Conservation (phyloP, 2,888 invertebrate genomes). For the Alcis repandata region DNA sequence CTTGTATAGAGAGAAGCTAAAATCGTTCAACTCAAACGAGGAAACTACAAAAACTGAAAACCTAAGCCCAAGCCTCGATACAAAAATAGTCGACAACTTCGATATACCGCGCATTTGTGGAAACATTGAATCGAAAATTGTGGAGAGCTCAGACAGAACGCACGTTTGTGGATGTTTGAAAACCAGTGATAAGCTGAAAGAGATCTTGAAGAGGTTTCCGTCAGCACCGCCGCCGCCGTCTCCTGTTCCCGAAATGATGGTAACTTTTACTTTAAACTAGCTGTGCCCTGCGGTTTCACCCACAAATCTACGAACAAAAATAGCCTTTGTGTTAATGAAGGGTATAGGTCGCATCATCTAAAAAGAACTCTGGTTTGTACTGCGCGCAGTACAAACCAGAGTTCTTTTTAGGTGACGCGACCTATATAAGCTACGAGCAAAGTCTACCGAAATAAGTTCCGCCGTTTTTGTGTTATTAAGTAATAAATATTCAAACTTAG, state of each 20-base stretch:
- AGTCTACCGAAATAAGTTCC: too few species aligned
- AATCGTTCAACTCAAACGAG: neutral
- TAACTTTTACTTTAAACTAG: neutral
- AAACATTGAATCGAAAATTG: too few species aligned
- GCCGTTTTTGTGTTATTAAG: too few species aligned
- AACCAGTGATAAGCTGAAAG: constrained; percentile 75
- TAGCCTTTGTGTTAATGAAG: too few species aligned
- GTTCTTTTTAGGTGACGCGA: too few species aligned
- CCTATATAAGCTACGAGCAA: too few species aligned
- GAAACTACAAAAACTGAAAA: neutral
- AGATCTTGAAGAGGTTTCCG: constrained; percentile 66
- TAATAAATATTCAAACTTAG: too few species aligned
- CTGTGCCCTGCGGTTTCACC: neutral
- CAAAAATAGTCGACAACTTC: neutral
- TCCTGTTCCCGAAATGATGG: neutral
- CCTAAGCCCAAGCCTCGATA: neutral
- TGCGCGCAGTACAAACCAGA: too few species aligned
- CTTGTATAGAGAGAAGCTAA: neutral
- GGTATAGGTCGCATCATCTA: too few species aligned
- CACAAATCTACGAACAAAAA: too few species aligned
- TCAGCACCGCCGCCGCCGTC: constrained; percentile 61
- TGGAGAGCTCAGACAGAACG: neutral
- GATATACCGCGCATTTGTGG: too few species aligned
- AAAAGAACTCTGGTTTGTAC: too few species aligned
- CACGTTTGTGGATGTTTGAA: constrained; percentile 66